A percentile compares a stretch with the other conserved stretches of the same genome.
Conservation (phyloP, 2,888 invertebrate genomes). For the Mystacides longicornis region DNA sequence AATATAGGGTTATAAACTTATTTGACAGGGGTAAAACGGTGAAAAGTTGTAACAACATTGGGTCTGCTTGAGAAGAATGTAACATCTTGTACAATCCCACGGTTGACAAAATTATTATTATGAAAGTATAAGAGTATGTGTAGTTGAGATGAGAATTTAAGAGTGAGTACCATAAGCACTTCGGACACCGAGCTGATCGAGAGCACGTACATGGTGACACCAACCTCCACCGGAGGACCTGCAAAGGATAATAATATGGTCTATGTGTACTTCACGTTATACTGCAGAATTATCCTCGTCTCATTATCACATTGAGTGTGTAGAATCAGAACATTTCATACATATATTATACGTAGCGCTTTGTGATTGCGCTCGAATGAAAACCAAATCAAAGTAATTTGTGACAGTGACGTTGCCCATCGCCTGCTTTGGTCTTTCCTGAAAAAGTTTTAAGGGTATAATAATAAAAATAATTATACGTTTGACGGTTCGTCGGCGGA, state of each 20-base stretch:
- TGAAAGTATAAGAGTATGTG: constrained; percentile 18
- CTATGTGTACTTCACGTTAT: constrained; percentile 28
- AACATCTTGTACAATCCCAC: constrained; percentile 27
- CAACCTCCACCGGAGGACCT: constrained; percentile 96
- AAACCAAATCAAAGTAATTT: constrained; percentile 29
- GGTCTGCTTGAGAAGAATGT: constrained; percentile 25
- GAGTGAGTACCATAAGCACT: constrained; percentile 86
- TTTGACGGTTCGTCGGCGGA: constrained; percentile 32
- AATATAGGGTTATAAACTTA: no score
- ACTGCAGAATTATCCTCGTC: not conserved
- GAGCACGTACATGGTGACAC: constrained; percentile 97
- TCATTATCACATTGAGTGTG: not conserved
- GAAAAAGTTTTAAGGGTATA: constrained; percentile 30
- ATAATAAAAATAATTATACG: no score
- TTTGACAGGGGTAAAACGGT: no score
- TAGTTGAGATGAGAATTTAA: constrained; percentile 41
- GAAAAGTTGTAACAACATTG: no score
- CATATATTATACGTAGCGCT: no score
- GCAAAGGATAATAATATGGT: constrained; percentile 48
- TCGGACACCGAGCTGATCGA: constrained; percentile 97
- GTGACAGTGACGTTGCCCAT: constrained; percentile 27
- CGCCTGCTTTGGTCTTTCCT: constrained; percentile 23
- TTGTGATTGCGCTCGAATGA: constrained; percentile 23
- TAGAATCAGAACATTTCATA: no score
- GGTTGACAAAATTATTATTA: constrained; percentile 25